Conservation (phyloP, 2,888 invertebrate genomes). For the Nomada hirtipes region DNA sequence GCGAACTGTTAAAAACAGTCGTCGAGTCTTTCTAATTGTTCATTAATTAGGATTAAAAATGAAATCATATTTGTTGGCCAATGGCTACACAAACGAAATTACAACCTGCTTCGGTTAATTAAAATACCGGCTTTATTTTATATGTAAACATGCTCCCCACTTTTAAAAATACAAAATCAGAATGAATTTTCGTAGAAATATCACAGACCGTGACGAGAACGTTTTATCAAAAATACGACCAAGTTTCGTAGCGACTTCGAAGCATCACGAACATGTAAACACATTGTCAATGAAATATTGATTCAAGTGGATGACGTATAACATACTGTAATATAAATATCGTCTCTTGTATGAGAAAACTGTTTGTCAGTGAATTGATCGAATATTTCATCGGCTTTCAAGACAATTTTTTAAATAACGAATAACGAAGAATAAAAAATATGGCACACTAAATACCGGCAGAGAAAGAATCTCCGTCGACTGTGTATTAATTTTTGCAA, state of each 20-base stretch:
- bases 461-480: too few relatives aligned
- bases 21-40: too few relatives aligned
- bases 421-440: too few relatives aligned
- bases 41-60: too few relatives aligned
- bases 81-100: too few relatives aligned
- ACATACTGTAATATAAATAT: slow-evolving; percentile 11
- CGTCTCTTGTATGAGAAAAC: slow-evolving; percentile 1
- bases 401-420: not conserved
- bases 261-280: not conserved
- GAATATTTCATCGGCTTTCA: not conserved
- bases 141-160: too few relatives aligned
- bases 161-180: too few relatives aligned
- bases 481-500: not conserved
- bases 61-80: too few relatives aligned
- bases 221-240: slow-evolving; percentile 14
- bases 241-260: slow-evolving; percentile 4
- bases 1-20: too few relatives aligned
- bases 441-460: too few relatives aligned
- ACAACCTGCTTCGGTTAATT: too few relatives aligned
- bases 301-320: not conserved
- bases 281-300: not conserved
- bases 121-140: too few relatives aligned
- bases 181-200: not conserved
- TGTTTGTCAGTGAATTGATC: not conserved
- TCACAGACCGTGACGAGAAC: not conserved